phyloP scores from a whole-genome alignment of 2,113 vertebrate species.

The Cranoglanis bouderius region DNA sequence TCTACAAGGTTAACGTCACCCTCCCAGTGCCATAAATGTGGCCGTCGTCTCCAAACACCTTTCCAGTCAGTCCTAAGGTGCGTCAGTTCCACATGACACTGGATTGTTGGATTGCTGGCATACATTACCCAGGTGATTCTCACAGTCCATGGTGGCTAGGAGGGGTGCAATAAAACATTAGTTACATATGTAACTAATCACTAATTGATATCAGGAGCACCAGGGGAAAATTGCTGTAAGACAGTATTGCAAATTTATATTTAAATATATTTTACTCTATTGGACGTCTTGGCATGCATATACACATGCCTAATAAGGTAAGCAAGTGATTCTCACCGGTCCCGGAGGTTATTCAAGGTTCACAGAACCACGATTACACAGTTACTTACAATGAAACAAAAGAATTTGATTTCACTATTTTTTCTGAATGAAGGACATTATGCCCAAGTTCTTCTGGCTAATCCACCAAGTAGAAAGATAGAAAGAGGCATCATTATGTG shows the following conservation, averaged over 20 bases:
- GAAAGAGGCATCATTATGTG: neutral
- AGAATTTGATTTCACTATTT: neutral
- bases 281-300: neutral
- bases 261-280: no score
- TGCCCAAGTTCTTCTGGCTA: neutral
- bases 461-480: neutral
- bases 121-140: neutral
- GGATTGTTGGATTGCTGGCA: neutral
- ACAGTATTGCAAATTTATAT: neutral
- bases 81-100: neutral
- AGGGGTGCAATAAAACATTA: neutral
- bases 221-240: neutral
- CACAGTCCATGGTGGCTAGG: neutral
- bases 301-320: neutral
- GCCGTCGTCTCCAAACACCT: neutral
- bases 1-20: neutral
- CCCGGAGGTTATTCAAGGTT: neutral
- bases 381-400: neutral
- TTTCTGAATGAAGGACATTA: neutral
- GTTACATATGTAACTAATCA: neutral
- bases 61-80: neutral
- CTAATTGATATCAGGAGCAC: neutral
- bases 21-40: neutral
- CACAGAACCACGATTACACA: neutral
- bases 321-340: neutral